Evolutionary conservation across 2,888 invertebrate species (phyloP), one percentile per base, ranked within the genome.

Genomic region (Drymonia ruficornis): DNA sequence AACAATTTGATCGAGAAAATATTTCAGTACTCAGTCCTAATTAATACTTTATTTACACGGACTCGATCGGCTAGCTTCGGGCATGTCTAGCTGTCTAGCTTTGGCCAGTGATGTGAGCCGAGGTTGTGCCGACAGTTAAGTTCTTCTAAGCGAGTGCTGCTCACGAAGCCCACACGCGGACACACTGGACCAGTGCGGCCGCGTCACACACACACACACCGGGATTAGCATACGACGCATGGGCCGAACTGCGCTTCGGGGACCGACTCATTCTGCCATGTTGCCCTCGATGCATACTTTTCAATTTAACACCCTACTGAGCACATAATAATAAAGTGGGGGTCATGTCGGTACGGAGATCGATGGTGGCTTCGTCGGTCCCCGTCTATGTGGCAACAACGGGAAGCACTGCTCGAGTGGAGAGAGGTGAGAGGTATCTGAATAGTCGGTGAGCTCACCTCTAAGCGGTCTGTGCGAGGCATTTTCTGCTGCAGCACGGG

Each of bases 391-490:
- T 74, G 80, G 80, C 83, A 83, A 84, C 78, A 86, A 81, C 75
- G 75, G 81, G 80, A 86, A 88, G 86, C 87, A 65, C 84, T 87
- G 87, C 78, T 80, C 70, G 75, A 79, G 75, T 77, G 65, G 63
- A 59, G 54, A 64, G 58, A 56, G 51, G 60, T 49, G 55, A 55
- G 55, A 51, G 50, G 40, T 29, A 54, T 42, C 45, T 19, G 31
- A 57, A 54, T 66, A 49, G 54, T 76, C 80, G 80, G 54, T 60
- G 44, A 62, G 59, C 96, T 95, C 95, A 98, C 98, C 98, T 98
- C 98, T 93, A 98, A 96, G 94, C 98, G 95, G 93, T 98, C 98
- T 87, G 98, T 96, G 93, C 98, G 96, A 79, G 97, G 97, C 95
- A 98, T 95, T 94, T 98, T 98, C 94, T 98, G 98, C 93, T 98